phyloP scores from a whole-genome alignment of 2,888 invertebrate genomes.

The Gortyna flavago region DNA sequence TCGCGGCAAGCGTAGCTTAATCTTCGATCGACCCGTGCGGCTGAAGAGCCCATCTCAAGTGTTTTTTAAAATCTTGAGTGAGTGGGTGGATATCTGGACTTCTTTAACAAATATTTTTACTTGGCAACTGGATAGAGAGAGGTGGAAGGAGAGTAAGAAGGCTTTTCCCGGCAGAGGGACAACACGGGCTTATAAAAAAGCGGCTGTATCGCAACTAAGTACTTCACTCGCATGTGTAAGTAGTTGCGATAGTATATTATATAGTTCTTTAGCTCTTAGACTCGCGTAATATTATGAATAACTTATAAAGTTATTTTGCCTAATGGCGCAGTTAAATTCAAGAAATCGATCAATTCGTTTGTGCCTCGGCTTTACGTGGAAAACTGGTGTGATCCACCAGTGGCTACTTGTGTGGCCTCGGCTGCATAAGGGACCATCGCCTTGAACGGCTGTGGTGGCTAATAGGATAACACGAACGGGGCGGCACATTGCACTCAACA shows the following conservation, averaged over 20 bases:
- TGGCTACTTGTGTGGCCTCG: background rate
- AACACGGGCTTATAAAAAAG: background rate
- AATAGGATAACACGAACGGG: constrained; percentile 1
- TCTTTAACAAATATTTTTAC: background rate
- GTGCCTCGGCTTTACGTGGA: constrained; percentile 3
- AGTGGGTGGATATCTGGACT: background rate
- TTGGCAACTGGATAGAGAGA: background rate
- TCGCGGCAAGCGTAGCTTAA: background rate
- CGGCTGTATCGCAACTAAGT: too few species aligned
- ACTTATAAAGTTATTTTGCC: background rate
- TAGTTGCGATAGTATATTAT: too few species aligned
- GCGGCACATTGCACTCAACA: constrained; percentile 24
- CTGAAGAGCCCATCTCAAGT: background rate
- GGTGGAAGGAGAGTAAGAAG: background rate
- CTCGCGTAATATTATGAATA: background rate
- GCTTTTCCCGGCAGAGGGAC: background rate
- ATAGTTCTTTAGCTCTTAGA: too few species aligned
- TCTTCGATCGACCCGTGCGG: too few species aligned
- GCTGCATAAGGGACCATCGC: constrained; percentile 6
- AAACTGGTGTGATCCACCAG: background rate
- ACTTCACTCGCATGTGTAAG: background rate
- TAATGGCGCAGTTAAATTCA: background rate
- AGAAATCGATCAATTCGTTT: constrained; percentile 16
- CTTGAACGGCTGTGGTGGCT: background rate
- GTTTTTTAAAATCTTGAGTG: background rate